These are phyloP conservation scores for Melipona quadrifasciata DNA, from an alignment of 1,140 invertebrate species.

Conservation along the genomic window DNA sequence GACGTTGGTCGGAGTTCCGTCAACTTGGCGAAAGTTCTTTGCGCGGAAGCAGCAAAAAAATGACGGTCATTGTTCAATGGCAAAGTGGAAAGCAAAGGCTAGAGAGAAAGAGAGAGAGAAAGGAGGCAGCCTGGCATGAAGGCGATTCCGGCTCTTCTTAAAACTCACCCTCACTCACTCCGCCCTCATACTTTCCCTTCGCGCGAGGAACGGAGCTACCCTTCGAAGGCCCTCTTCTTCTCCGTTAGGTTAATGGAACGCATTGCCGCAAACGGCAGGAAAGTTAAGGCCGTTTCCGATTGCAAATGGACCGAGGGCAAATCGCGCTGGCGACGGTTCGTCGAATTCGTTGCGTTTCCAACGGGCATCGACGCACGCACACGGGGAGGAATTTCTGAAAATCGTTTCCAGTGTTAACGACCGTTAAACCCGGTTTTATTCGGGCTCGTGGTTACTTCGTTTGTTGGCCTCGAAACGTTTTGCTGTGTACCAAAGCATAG, in stretches of 20 bases:
- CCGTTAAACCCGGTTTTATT: neutral
- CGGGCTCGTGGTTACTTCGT: neutral
- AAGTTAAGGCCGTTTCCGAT: constrained; percentile 61
- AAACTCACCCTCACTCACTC: constrained; percentile 55
- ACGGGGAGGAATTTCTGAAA: neutral
- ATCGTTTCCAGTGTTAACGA: neutral
- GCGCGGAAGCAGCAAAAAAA: neutral
- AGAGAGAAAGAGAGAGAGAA: no score
- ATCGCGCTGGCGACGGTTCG: constrained; percentile 50
- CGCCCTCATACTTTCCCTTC: constrained; percentile 33
- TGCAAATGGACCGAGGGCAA: constrained; percentile 51
- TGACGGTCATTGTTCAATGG: constrained; percentile 7
- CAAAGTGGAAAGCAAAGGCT: neutral
- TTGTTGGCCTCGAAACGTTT: neutral
- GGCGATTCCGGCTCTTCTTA: constrained; percentile 58
- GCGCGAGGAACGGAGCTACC: no score
- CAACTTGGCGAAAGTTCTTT: no score
- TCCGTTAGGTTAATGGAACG: constrained; percentile 66
- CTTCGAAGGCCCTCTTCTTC: neutral
- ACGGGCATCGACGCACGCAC: no score
- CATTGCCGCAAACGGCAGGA: constrained; percentile 57
- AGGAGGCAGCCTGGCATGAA: constrained; percentile 46
- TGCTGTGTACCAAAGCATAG: neutral
- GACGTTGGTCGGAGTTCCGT: no score
- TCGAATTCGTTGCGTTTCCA: constrained; percentile 22